phyloP scores from a whole-genome alignment of 2,113 vertebrate genomes.

The Indri indri region DNA sequence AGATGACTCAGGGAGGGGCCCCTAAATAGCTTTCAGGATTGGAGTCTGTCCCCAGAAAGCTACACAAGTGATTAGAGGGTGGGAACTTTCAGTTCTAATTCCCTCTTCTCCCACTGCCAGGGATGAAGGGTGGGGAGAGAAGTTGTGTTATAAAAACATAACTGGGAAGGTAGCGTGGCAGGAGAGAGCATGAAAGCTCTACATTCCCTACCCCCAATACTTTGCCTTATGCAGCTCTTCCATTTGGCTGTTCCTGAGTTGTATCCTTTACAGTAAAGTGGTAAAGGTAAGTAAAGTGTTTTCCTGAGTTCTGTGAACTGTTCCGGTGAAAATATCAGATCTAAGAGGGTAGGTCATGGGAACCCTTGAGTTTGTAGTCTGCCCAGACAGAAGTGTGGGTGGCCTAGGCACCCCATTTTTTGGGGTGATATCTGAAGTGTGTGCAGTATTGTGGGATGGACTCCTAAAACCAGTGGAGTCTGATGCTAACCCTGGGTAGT shows the following conservation, averaged over 20 bases:
- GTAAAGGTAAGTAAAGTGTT: not conserved
- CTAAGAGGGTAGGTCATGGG: not conserved
- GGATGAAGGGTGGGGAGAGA: not conserved
- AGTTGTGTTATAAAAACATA: not conserved
- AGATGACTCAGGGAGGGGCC: not conserved
- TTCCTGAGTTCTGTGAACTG: not conserved
- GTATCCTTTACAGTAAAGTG: not conserved
- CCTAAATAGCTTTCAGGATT: not conserved
- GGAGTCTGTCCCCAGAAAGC: not conserved
- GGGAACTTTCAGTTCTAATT: not conserved
- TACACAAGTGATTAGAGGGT: not conserved
- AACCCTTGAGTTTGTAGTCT: not conserved
- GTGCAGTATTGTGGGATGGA: not conserved
- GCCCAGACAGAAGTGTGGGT: not conserved
- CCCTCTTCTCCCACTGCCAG: not conserved
- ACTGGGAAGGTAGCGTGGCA: not conserved
- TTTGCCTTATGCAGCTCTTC: not conserved
- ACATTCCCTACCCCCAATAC: not conserved
- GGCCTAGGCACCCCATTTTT: not conserved
- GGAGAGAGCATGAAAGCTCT: not conserved
- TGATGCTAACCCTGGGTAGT: not conserved
- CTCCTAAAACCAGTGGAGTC: not conserved
- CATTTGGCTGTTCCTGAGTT: not conserved
- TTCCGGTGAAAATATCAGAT: not conserved
- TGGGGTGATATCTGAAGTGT: not conserved